Evolutionary conservation across 1,140 invertebrate genomes (phyloP).

Genomic region (Drosophila watanabei): DNA sequence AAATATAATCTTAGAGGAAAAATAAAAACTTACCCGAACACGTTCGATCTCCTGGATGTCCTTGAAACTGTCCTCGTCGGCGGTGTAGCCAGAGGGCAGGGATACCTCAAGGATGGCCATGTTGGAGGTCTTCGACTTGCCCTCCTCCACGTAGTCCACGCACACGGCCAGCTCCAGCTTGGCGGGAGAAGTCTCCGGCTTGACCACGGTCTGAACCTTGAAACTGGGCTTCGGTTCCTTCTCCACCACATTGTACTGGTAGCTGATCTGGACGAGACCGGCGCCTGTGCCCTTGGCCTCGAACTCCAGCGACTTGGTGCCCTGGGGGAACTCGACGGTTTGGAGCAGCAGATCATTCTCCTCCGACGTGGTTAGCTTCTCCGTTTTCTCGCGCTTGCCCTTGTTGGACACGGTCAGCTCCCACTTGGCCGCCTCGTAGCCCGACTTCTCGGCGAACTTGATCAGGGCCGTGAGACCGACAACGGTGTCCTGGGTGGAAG

Average conservation of each 20-base stretch:
- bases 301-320: conserved; percentile 86
- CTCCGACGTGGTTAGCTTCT: conserved; percentile 58
- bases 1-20: not conserved
- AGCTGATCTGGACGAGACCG: conserved; percentile 92
- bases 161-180: conserved; percentile 92
- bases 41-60: conserved; percentile 62
- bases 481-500: conserved; percentile 90
- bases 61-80: conserved; percentile 68
- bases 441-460: conserved; percentile 86
- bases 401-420: conserved; percentile 56
- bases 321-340: conserved; percentile 74
- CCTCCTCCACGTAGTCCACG: conserved; percentile 85
- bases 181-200: conserved; percentile 90
- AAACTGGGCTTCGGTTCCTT: conserved; percentile 93
- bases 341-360: conserved; percentile 77
- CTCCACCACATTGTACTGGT: conserved; percentile 93
- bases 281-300: conserved; percentile 91
- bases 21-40: conserved; percentile 64
- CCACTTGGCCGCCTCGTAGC: conserved; percentile 70
- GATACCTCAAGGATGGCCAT: conserved; percentile 96
- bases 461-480: conserved; percentile 89
- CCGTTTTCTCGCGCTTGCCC: conserved; percentile 66
- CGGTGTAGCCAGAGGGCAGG: conserved; percentile 92
- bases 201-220: conserved; percentile 90
- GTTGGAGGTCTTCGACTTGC: conserved; percentile 87